These are phyloP conservation scores for Apodemia hepburni DNA, from an alignment of 2,888 invertebrate genomes.

Conservation along the genomic window DNA sequence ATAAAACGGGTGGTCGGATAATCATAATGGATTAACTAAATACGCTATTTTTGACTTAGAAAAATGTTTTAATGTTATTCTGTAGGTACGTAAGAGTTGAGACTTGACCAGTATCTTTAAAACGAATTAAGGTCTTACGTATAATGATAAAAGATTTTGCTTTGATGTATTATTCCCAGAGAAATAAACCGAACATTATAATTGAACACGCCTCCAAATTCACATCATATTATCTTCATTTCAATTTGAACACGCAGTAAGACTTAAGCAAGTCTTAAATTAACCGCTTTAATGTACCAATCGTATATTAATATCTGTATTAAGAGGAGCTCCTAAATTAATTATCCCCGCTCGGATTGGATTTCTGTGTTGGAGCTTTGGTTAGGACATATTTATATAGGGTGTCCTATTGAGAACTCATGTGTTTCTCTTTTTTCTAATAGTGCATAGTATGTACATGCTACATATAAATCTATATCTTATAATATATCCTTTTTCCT, in stretches of 20 bases:
- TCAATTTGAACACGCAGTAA: conserved; percentile 31
- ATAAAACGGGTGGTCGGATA: too few species aligned
- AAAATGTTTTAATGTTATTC: too few species aligned
- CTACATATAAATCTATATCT: too few species aligned
- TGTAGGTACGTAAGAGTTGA: neutral
- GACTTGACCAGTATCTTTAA: neutral
- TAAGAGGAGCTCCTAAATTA: conserved; percentile 46
- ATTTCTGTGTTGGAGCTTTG: conserved; percentile 50
- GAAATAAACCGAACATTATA: conserved; percentile 13
- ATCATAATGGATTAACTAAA: too few species aligned
- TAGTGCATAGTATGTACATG: too few species aligned
- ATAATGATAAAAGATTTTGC: conserved; percentile 10
- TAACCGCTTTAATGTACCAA: conserved; percentile 32
- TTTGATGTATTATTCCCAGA: conserved; percentile 14
- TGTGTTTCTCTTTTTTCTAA: neutral
- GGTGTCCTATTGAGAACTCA: conserved; percentile 31
- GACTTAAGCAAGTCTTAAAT: conserved; percentile 32
- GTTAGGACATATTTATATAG: conserved; percentile 57
- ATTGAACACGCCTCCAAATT: conserved; percentile 13
- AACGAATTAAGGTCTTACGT: neutral
- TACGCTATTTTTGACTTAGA: too few species aligned
- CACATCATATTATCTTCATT: conserved; percentile 25
- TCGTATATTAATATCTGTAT: conserved; percentile 30
- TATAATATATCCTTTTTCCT: too few species aligned
- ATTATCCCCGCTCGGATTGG: conserved; percentile 61